Conservation (phyloP, 2,888 invertebrate genomes). For the Calameuta pallipes region DNA sequence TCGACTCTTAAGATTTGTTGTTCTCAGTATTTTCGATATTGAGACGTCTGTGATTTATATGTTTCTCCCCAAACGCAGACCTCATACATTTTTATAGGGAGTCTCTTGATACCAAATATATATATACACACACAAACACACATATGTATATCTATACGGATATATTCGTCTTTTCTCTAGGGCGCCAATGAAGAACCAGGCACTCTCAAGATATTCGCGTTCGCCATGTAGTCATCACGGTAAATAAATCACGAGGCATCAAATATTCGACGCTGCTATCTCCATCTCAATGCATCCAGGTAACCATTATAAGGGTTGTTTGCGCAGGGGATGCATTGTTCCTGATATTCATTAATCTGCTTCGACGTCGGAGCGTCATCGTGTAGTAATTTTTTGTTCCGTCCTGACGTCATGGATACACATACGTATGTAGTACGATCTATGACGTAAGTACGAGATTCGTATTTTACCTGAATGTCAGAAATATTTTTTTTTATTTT, state of each 20-base stretch:
- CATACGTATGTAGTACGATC: not conserved
- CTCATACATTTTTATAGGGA: not conserved
- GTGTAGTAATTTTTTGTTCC: not conserved
- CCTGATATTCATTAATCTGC: not conserved
- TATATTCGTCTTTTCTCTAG: not conserved
- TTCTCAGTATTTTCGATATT: not conserved
- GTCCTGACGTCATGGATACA: not conserved
- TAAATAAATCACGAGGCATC: constrained; percentile 5
- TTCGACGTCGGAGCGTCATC: not conserved
- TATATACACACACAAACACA: too few relatives aligned
- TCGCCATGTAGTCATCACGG: not conserved
- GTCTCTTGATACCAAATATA: not conserved
- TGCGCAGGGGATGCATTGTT: not conserved
- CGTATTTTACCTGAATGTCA: not conserved
- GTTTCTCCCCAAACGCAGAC: not conserved
- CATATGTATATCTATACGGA: not conserved
- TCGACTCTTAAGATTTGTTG: not conserved
- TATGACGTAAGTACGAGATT: not conserved
- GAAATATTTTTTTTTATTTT: too few relatives aligned
- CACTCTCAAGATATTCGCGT: not conserved
- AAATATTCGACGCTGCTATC: not conserved
- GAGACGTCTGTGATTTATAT: not conserved
- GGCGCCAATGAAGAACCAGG: not conserved
- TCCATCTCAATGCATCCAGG: constrained; percentile 1
- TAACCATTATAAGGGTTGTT: not conserved